phyloP scores from a whole-genome alignment of 2,113 vertebrate species.

The Ophthalmolycus amberensis region DNA sequence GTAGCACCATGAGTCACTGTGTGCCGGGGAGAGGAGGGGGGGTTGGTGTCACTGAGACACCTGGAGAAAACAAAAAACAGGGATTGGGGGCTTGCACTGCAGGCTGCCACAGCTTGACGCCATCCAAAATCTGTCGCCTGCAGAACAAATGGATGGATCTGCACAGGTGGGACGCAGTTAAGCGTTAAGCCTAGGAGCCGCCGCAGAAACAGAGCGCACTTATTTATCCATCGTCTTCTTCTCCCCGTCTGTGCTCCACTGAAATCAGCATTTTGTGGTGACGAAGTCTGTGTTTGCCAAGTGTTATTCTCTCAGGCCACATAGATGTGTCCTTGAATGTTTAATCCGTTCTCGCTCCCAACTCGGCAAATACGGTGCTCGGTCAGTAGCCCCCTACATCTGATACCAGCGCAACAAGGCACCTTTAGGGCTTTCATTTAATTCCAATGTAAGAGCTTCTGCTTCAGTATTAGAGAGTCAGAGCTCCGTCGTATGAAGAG shows the following conservation, averaged over 20 bases:
- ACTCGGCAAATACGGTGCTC: too few relatives aligned
- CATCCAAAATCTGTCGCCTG: not conserved
- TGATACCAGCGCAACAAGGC: too few relatives aligned
- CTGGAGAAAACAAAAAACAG: slow-evolving; percentile 43
- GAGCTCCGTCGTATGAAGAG: too few relatives aligned
- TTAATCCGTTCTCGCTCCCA: too few relatives aligned
- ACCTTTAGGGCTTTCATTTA: too few relatives aligned
- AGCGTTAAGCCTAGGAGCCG: not conserved
- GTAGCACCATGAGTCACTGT: slow-evolving; percentile 2
- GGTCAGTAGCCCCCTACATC: too few relatives aligned
- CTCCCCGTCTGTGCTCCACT: not conserved
- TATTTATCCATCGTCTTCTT: not conserved
- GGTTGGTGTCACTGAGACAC: slow-evolving; percentile 17
- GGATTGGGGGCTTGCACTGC: slow-evolving; percentile 1
- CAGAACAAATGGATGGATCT: slow-evolving; percentile 10
- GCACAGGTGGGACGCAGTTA: not conserved
- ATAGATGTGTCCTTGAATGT: not conserved
- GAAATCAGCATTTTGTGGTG: not conserved
- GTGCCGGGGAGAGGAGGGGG: not conserved
- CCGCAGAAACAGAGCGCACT: not conserved
- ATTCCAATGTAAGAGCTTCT: too few relatives aligned
- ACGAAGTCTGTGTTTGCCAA: not conserved
- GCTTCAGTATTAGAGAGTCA: too few relatives aligned
- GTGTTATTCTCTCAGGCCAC: not conserved
- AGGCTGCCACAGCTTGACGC: not conserved